Conservation (phyloP, 2,797 vertebrate species). For the Pipistrellus nathusii region DNA sequence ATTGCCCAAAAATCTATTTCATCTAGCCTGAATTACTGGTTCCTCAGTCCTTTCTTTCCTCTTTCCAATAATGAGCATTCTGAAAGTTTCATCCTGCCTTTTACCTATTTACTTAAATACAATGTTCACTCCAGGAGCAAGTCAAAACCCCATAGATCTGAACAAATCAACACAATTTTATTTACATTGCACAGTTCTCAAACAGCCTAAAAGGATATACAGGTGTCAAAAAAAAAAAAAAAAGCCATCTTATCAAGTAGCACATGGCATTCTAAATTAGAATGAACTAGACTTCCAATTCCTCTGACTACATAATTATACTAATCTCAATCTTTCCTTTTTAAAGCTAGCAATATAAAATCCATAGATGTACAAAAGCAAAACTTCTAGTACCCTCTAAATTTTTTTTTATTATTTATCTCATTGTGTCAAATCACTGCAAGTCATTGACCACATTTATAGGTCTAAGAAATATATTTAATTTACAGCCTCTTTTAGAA, state of each 20-base stretch:
- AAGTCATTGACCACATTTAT: background rate
- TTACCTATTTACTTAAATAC: background rate
- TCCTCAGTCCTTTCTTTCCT: background rate
- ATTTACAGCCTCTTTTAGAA: background rate
- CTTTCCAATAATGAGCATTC: background rate
- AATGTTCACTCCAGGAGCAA: background rate
- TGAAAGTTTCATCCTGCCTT: background rate
- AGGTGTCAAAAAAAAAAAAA: background rate
- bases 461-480: conserved; percentile 28
- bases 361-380: background rate
- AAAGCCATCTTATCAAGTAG: background rate
- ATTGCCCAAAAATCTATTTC: background rate
- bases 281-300: background rate
- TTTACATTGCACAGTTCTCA: background rate
- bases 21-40: background rate
- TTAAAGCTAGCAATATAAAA: background rate
- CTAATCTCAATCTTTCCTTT: background rate
- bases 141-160: background rate
- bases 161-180: conserved; percentile 4
- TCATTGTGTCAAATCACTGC: background rate
- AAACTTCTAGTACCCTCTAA: background rate
- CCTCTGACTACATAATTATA: background rate
- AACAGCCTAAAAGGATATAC: background rate
- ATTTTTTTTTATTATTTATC: background rate
- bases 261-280: background rate